Percentiles rank a stretch among this genome's conserved stretches.
Conservation (phyloP, 2,113 vertebrate genomes). For the Nesogale talazaci region DNA sequence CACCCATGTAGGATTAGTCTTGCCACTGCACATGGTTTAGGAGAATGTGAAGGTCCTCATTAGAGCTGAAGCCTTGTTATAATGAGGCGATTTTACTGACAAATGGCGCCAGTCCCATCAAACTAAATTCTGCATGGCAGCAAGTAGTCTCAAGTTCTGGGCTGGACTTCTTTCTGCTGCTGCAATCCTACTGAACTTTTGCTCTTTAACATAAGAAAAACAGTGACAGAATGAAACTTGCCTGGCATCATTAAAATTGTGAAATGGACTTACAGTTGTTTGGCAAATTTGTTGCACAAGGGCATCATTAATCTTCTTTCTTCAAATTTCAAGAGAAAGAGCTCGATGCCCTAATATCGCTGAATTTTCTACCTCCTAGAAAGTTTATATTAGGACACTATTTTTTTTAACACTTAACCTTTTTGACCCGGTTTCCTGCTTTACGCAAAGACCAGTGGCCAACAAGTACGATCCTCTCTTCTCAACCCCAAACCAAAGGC, state of each 20-base stretch:
- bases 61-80: background rate
- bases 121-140: constrained; percentile 9
- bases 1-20: background rate
- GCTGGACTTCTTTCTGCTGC: constrained; percentile 22
- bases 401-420: background rate
- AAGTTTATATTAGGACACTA: background rate
- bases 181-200: constrained; percentile 55
- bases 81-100: constrained; percentile 65
- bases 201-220: constrained; percentile 68
- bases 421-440: constrained; percentile 42
- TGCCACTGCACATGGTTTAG: background rate
- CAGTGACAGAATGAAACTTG: constrained; percentile 5
- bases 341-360: constrained; percentile 37
- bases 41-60: constrained; percentile 33
- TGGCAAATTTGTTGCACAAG: constrained; percentile 58
- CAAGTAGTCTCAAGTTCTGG: constrained; percentile 5
- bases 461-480: background rate
- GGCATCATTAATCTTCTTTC: constrained; percentile 45
- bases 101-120: background rate
- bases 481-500: background rate
- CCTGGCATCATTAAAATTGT: constrained; percentile 62
- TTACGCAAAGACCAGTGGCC: background rate
- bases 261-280: constrained; percentile 61
- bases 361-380: constrained; percentile 49
- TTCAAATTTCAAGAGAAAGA: constrained; percentile 54